Evolutionary conservation across 2,797 vertebrate genomes (phyloP).

Genomic region (Tenualosa ilisha): DNA sequence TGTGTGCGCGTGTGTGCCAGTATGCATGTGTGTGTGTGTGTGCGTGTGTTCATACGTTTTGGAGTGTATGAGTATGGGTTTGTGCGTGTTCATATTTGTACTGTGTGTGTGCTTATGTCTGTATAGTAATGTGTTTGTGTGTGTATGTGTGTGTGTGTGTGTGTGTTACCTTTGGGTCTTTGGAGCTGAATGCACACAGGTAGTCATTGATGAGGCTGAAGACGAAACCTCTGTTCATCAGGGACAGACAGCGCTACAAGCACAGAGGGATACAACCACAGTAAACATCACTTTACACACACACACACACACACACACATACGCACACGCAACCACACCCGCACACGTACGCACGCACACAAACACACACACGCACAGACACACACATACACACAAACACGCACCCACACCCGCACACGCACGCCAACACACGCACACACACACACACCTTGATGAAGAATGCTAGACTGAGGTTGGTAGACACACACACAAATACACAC

Average conservation of each 20-base stretch:
- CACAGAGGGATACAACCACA: not conserved
- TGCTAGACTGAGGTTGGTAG: not conserved
- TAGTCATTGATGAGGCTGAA: slow-evolving; percentile 95
- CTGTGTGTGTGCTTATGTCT: not conserved
- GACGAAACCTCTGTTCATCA: slow-evolving; percentile 96
- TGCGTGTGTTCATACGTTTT: not conserved
- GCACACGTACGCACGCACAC: too few relatives aligned
- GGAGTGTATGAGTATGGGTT: not conserved
- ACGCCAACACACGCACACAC: not conserved
- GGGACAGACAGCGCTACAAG: slow-evolving; percentile 87
- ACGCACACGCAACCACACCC: not conserved
- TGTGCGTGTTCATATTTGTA: not conserved
- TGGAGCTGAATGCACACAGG: slow-evolving; percentile 89
- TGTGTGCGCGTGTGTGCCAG: not conserved
- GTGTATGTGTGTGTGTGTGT: not conserved
- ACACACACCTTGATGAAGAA: not conserved
- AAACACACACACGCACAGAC: not conserved
- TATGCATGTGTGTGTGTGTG: not conserved
- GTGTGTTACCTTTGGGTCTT: slow-evolving; percentile 90
- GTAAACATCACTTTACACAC: not conserved
- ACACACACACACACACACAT: not conserved
- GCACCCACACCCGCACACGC: too few relatives aligned
- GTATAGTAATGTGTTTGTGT: not conserved
- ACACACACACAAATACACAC: not conserved
- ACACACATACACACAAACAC: not conserved